Percentiles rank a stretch among this genome's conserved stretches.
These are phyloP conservation scores for Heliconius aoede DNA, from an alignment of 2,888 invertebrate species.

Conservation along the genomic window DNA sequence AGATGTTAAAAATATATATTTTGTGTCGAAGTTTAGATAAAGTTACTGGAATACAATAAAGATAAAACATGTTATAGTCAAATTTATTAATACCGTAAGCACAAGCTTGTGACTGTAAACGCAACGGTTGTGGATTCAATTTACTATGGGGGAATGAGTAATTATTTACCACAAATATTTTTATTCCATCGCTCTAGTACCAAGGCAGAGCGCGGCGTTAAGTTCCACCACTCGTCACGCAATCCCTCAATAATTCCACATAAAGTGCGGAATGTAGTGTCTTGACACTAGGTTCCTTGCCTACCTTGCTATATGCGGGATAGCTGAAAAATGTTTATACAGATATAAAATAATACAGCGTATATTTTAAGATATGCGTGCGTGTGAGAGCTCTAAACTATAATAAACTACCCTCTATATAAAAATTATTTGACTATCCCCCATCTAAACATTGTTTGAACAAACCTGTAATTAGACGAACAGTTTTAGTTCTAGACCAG, in stretches of 20 bases:
- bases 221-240: no score
- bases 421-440: no score
- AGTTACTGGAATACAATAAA: no score
- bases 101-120: not conserved
- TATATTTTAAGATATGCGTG: not conserved
- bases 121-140: not conserved
- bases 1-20: no score
- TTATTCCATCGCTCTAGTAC: no score
- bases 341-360: not conserved
- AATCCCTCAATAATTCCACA: not conserved
- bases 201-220: no score
- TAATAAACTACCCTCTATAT: not conserved
- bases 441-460: not conserved
- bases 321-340: not conserved
- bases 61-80: no score
- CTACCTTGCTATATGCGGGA: not conserved
- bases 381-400: not conserved
- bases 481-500: conserved; percentile 3
- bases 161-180: no score
- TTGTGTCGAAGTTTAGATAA: no score
- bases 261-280: not conserved
- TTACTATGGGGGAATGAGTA: no score
- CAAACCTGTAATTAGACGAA: not conserved
- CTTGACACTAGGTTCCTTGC: not conserved
- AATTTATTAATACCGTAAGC: no score